Evolutionary conservation across 2,888 invertebrate genomes (phyloP).

Genomic region (Xylota segnis): DNA sequence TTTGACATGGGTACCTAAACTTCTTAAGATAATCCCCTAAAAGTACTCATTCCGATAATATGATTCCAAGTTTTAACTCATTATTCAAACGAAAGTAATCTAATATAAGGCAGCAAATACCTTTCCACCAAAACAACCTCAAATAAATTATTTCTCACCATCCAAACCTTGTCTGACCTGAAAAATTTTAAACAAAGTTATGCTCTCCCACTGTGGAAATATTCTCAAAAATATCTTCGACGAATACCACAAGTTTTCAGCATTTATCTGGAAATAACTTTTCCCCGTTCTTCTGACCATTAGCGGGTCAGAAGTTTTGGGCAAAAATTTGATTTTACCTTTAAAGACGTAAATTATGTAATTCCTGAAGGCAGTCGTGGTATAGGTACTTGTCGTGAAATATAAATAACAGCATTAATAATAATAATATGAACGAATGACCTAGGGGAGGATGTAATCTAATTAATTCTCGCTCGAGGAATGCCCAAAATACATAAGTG

Average conservation of each 20-base stretch:
- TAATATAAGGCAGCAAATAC: too few species aligned
- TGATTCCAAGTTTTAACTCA: too few species aligned
- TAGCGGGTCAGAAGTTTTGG: background rate
- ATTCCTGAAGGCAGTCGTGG: background rate
- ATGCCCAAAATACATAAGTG: conserved; percentile 12
- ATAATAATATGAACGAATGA: background rate
- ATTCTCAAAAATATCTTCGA: background rate
- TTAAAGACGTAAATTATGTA: background rate
- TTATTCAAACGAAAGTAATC: too few species aligned
- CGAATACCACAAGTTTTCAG: background rate
- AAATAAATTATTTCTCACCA: too few species aligned
- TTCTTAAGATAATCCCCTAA: too few species aligned
- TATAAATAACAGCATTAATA: background rate
- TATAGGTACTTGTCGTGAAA: background rate
- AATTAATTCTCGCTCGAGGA: conserved; percentile 17
- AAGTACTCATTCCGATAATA: too few species aligned
- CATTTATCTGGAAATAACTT: background rate
- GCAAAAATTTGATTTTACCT: background rate
- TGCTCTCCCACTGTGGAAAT: background rate
- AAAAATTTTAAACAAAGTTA: background rate
- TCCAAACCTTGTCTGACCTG: too few species aligned
- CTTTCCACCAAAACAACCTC: too few species aligned
- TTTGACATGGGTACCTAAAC: too few species aligned
- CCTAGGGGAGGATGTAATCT: background rate
- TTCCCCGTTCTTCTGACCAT: background rate